A percentile compares a stretch with the other conserved stretches of the same genome.
phyloP scores from a whole-genome alignment of 1,140 invertebrate genomes.

The Zaprionus ornatus region DNA sequence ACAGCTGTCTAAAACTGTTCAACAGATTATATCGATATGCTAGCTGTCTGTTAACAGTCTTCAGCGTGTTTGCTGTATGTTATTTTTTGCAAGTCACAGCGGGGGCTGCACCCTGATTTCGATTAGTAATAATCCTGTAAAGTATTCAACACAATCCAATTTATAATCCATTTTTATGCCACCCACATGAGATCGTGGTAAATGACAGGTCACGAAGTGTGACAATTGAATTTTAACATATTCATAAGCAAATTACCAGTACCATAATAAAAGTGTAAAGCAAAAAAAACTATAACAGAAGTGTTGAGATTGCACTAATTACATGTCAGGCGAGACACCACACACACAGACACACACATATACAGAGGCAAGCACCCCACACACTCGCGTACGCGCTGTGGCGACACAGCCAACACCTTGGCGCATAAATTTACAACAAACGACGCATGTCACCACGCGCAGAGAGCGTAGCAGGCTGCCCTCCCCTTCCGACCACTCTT shows the following conservation, averaged over 20 bases:
- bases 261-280: slow-evolving; percentile 20
- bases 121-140: background rate
- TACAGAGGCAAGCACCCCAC: slow-evolving; percentile 6
- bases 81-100: background rate
- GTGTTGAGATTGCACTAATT: slow-evolving; percentile 80
- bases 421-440: slow-evolving; percentile 76
- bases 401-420: slow-evolving; percentile 70
- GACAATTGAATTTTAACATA: slow-evolving; percentile 76
- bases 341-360: slow-evolving; percentile 30
- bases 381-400: slow-evolving; percentile 5
- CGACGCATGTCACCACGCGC: slow-evolving; percentile 65
- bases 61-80: background rate
- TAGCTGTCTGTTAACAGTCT: background rate
- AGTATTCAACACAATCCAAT: background rate
- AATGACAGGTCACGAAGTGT: slow-evolving; percentile 45
- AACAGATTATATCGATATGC: background rate
- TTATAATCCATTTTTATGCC: slow-evolving; percentile 18
- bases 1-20: no score
- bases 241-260: slow-evolving; percentile 67
- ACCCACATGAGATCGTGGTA: slow-evolving; percentile 39
- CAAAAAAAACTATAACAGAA: slow-evolving; percentile 64
- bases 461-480: background rate
- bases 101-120: background rate
- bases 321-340: slow-evolving; percentile 65
- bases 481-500: background rate